Percentiles rank a stretch among this genome's conserved stretches.
phyloP scores from a whole-genome alignment of 1,140 invertebrate species.

The Ganaspis sp. region DNA sequence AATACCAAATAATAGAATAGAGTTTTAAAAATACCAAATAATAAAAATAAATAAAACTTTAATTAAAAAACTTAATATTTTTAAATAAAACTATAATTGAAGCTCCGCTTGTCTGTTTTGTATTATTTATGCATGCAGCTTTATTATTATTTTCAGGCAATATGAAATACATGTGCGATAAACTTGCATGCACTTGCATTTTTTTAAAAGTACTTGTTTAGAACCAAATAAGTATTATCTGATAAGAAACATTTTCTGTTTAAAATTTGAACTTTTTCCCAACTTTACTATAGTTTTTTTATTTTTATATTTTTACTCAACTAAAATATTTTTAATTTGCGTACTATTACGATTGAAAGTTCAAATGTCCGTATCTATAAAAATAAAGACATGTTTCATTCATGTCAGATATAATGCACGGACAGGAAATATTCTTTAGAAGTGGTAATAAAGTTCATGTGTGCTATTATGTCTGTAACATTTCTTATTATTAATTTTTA shows the following conservation, averaged over 20 bases:
- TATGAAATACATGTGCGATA: background rate
- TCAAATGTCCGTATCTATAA: background rate
- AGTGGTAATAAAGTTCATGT: conserved; percentile 15
- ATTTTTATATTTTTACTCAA: background rate
- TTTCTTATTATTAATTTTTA: background rate
- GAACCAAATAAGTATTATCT: background rate
- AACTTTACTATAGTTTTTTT: background rate
- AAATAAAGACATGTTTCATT: background rate
- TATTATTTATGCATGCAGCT: background rate
- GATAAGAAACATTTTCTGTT: background rate
- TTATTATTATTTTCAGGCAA: background rate
- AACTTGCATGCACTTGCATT: conserved; percentile 1
- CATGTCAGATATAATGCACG: background rate
- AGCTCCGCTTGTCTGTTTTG: too few relatives aligned
- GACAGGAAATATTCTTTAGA: conserved; percentile 5
- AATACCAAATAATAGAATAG: too few relatives aligned
- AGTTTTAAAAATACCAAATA: too few relatives aligned
- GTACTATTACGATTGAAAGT: background rate
- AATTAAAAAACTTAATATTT: too few relatives aligned
- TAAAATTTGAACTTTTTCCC: background rate
- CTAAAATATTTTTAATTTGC: background rate
- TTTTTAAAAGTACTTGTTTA: background rate
- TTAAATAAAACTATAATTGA: too few relatives aligned
- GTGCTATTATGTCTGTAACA: background rate
- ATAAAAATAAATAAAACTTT: too few relatives aligned